phyloP scores from a whole-genome alignment of 2,888 invertebrate species.

The Xanthia togata region DNA sequence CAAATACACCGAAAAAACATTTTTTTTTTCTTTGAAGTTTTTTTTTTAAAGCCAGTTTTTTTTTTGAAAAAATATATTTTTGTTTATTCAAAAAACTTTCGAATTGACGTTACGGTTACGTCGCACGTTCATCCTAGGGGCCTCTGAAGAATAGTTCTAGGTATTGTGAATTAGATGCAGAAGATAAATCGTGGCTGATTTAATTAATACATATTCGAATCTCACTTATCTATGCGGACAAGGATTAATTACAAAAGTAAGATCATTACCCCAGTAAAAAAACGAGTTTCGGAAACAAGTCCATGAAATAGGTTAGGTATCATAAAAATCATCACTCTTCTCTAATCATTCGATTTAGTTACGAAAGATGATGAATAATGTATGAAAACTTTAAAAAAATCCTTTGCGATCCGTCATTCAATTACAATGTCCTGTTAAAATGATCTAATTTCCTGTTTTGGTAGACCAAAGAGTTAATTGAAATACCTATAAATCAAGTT shows the following conservation, averaged over 20 bases:
- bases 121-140: too few relatives aligned
- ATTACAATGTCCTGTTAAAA: conserved; percentile 38
- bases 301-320: conserved; percentile 36
- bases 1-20: too few relatives aligned
- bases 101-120: neutral
- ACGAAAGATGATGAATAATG: conserved; percentile 37
- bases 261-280: conserved; percentile 36
- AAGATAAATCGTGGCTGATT: neutral
- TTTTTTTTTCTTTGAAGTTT: too few relatives aligned
- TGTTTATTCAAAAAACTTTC: too few relatives aligned
- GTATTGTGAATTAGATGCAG: neutral
- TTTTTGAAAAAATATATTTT: too few relatives aligned
- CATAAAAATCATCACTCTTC: conserved; percentile 26
- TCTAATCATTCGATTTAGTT: conserved; percentile 26
- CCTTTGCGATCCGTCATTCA: conserved; percentile 8
- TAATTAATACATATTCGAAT: too few relatives aligned
- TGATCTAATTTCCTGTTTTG: conserved; percentile 56
- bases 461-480: neutral
- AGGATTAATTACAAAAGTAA: neutral
- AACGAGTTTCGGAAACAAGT: conserved; percentile 30
- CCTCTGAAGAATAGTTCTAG: neutral
- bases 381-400: conserved; percentile 15
- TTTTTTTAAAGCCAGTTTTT: too few relatives aligned
- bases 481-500: conserved; percentile 42
- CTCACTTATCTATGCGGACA: neutral